Evolutionary conservation across 1,140 invertebrate genomes (phyloP).

Genomic region (Hermetia illucens): DNA sequence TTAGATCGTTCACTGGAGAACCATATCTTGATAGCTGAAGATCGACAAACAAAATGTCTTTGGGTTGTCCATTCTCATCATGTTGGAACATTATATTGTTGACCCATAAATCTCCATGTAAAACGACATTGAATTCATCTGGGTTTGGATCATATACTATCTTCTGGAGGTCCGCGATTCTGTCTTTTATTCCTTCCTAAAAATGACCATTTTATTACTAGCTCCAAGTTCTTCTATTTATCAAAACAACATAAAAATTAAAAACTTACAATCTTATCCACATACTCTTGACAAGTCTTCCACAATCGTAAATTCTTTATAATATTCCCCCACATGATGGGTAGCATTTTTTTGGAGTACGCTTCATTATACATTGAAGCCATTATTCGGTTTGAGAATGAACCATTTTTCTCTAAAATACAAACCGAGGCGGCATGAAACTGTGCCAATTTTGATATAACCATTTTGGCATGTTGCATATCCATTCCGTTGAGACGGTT

Average conservation of each 20-base stretch:
- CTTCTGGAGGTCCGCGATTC: no score
- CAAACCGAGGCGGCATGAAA: conserved; percentile 38
- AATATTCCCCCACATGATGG: no score
- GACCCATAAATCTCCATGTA: conserved; percentile 45
- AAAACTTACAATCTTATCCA: conserved; percentile 3
- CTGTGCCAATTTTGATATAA: conserved; percentile 35
- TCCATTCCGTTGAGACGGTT: conserved; percentile 35
- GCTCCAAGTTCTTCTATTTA: no score
- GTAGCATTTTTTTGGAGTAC: no score
- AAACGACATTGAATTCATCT: conserved; percentile 41
- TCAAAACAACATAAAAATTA: no score
- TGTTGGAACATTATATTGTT: conserved; percentile 48
- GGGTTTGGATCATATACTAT: no score
- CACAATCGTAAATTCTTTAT: no score
- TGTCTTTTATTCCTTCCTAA: no score
- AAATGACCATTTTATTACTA: no score
- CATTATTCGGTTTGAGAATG: not conserved
- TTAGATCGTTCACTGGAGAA: conserved; percentile 15
- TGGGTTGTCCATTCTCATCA: conserved; percentile 23
- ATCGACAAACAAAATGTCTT: conserved; percentile 19
- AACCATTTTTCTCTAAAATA: conserved; percentile 10
- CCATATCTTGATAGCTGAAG: conserved; percentile 19
- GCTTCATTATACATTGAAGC: no score
- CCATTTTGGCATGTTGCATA: conserved; percentile 30
- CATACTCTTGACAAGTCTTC: conserved; percentile 2